Percentiles rank a stretch among this genome's conserved stretches.
Evolutionary conservation across 2,888 invertebrate genomes (phyloP).

Genomic region (Brachyptera risi): DNA sequence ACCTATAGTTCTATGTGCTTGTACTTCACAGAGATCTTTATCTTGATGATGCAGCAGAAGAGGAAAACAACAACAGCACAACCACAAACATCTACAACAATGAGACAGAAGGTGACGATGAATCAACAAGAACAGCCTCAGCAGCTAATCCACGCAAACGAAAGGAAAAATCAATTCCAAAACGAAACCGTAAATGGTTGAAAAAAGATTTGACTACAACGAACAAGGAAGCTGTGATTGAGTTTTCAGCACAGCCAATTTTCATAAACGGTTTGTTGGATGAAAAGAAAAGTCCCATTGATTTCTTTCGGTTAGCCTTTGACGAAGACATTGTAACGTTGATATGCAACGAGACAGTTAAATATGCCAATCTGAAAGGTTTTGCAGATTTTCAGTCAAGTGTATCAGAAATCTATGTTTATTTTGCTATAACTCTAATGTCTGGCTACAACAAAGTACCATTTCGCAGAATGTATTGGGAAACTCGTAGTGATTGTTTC

Average conservation of each 20-base stretch:
- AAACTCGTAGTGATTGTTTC: slow-evolving; percentile 25
- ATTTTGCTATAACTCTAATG: slow-evolving; percentile 28
- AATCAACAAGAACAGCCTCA: neutral
- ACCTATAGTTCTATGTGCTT: too few relatives aligned
- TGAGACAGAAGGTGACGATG: neutral
- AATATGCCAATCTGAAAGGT: neutral
- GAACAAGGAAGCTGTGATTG: neutral
- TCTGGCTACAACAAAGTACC: slow-evolving; percentile 27
- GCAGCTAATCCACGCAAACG: neutral
- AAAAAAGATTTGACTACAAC: neutral
- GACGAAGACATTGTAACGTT: slow-evolving; percentile 20
- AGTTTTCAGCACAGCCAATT: neutral
- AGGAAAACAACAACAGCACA: too few relatives aligned
- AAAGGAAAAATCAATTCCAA: neutral
- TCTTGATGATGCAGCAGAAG: neutral
- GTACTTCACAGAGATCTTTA: neutral
- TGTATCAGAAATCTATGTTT: slow-evolving; percentile 31
- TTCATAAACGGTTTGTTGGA: neutral
- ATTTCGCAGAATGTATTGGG: slow-evolving; percentile 27
- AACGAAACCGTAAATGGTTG: neutral
- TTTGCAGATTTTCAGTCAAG: slow-evolving; percentile 3
- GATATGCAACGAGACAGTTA: slow-evolving; percentile 26
- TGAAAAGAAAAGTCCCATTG: slow-evolving; percentile 9
- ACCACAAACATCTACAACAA: neutral
- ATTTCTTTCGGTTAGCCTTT: slow-evolving; percentile 22